phyloP scores from a whole-genome alignment of 2,888 invertebrate species.

The Prenolepis imparis region DNA sequence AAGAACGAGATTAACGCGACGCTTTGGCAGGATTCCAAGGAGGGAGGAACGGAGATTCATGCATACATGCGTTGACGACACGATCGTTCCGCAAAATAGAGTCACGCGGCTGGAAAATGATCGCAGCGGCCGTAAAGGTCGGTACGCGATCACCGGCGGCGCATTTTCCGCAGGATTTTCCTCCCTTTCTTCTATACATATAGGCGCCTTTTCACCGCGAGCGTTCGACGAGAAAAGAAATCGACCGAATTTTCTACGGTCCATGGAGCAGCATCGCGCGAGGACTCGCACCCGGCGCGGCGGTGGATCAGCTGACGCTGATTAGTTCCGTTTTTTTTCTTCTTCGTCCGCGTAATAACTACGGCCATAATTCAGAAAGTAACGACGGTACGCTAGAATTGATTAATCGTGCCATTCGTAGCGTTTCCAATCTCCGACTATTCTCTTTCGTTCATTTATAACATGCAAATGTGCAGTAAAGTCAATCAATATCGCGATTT shows the following conservation, averaged over 20 bases:
- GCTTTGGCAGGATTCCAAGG: slow-evolving; percentile 73
- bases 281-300: background rate
- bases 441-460: slow-evolving; percentile 26
- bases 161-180: slow-evolving; percentile 50
- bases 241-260: slow-evolving; percentile 37
- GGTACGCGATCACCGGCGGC: slow-evolving; percentile 32
- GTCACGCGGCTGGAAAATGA: slow-evolving; percentile 68
- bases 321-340: slow-evolving; percentile 28
- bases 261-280: slow-evolving; percentile 16
- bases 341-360: slow-evolving; percentile 27
- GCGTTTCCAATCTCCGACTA: slow-evolving; percentile 4
- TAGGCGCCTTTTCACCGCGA: slow-evolving; percentile 36
- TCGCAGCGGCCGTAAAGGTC: slow-evolving; percentile 49
- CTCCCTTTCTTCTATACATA: slow-evolving; percentile 22
- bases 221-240: slow-evolving; percentile 48
- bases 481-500: slow-evolving; percentile 27
- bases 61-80: slow-evolving; percentile 63
- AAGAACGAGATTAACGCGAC: slow-evolving; percentile 77
- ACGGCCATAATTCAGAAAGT: slow-evolving; percentile 22
- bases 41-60: slow-evolving; percentile 37
- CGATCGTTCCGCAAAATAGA: slow-evolving; percentile 66
- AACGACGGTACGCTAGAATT: slow-evolving; percentile 10
- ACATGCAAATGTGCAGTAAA: slow-evolving; percentile 9
- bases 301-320: slow-evolving; percentile 40
- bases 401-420: slow-evolving; percentile 25